phyloP scores from a whole-genome alignment of 1,140 invertebrate species.

The Dinothrombium tinctorium region DNA sequence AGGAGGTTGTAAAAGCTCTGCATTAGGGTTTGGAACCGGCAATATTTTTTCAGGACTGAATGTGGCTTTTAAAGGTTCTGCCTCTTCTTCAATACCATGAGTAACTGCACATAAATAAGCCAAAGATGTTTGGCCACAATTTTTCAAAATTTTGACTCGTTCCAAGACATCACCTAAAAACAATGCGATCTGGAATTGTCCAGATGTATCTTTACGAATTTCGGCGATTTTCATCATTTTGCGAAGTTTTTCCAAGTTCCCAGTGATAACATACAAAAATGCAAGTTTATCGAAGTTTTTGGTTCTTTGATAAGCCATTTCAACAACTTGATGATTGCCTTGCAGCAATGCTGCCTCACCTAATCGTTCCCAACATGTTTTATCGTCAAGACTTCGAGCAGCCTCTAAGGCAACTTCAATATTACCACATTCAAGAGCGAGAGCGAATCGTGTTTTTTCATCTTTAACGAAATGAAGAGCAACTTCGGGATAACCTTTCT shows the following conservation, averaged over 20 bases:
- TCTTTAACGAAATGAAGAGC: conserved; percentile 98
- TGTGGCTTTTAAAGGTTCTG: conserved; percentile 38
- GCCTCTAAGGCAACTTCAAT: conserved; percentile 71
- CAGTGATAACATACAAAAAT: conserved; percentile 93
- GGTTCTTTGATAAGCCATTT: conserved; percentile 97
- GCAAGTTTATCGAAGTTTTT: conserved; percentile 98
- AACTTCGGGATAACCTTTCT: conserved; percentile 99
- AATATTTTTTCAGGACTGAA: conserved; percentile 36
- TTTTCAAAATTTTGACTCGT: conserved; percentile 47
- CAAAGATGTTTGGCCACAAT: conserved; percentile 37
- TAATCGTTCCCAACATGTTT: conserved; percentile 83
- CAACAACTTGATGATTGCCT: conserved; percentile 83
- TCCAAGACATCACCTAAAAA: conserved; percentile 75
- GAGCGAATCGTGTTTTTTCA: conserved; percentile 82
- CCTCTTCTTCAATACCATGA: conserved; percentile 63
- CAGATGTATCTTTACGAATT: conserved; percentile 78
- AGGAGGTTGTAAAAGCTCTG: conserved; percentile 56
- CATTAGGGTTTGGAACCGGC: conserved; percentile 46
- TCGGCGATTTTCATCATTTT: conserved; percentile 99
- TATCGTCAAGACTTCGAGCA: conserved; percentile 77
- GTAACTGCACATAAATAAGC: conserved; percentile 86
- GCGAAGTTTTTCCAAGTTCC: conserved; percentile 84
- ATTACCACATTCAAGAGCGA: conserved; percentile 94
- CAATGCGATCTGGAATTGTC: conserved; percentile 85
- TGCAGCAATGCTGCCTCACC: conserved; percentile 78